These are phyloP conservation scores for Leistus spinibarbis DNA, from an alignment of 2,888 invertebrate species.

Conservation along the genomic window DNA sequence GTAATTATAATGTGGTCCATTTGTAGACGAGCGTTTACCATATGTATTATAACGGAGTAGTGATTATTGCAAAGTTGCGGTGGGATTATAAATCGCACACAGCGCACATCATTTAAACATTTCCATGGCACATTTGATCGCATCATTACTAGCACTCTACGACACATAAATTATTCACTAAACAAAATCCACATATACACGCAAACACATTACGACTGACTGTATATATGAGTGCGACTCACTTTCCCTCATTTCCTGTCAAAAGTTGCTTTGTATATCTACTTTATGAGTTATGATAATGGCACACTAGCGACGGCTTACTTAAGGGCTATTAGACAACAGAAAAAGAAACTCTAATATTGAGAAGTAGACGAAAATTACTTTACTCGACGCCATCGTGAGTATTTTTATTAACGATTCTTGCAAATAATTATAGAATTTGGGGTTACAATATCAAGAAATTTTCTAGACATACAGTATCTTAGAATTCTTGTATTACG, in stretches of 20 bases:
- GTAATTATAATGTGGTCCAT: neutral
- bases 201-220: no score
- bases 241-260: neutral
- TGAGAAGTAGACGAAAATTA: no score
- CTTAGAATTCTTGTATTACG: no score
- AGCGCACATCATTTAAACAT: conserved; percentile 19
- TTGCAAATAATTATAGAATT: no score
- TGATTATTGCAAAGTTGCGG: neutral
- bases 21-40: neutral
- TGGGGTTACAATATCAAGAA: no score
- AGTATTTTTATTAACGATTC: no score
- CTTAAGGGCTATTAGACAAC: neutral
- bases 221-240: neutral
- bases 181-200: conserved; percentile 20
- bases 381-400: neutral
- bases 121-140: conserved; percentile 33
- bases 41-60: neutral
- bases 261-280: neutral
- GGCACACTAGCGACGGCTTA: neutral
- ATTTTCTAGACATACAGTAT: no score
- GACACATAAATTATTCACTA: conserved; percentile 32
- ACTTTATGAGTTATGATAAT: neutral
- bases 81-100: conserved; percentile 21
- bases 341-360: no score
- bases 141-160: conserved; percentile 35